Evolutionary conservation across 2,797 vertebrate species (phyloP).

Genomic region (Pseudopleuronectes americanus): DNA sequence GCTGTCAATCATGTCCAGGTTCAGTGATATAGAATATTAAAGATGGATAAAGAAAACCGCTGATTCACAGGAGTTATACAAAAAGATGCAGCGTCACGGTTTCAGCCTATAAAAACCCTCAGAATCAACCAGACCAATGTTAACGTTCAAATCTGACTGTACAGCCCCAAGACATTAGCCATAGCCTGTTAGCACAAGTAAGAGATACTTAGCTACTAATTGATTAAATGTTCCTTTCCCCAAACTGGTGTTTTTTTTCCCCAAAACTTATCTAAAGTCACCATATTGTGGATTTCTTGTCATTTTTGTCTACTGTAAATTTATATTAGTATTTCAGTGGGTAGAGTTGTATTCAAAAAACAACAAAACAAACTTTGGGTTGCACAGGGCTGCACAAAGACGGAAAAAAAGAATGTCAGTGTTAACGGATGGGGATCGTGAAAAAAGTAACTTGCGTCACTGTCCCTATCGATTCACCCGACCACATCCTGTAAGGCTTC

Average conservation of each 20-base stretch:
- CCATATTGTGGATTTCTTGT: no score
- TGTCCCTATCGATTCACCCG: neutral
- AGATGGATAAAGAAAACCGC: neutral
- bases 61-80: neutral
- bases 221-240: no score
- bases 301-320: no score
- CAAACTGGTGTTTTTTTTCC: no score
- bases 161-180: neutral
- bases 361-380: no score
- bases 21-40: neutral
- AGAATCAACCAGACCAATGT: no score
- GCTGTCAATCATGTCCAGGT: neutral
- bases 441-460: neutral
- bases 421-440: neutral
- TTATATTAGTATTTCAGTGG: no score
- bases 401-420: neutral
- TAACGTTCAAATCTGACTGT: no score
- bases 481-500: conserved; percentile 29
- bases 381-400: neutral
- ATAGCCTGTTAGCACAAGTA: neutral
- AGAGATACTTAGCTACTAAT: neutral
- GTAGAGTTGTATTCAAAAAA: no score
- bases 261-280: no score
- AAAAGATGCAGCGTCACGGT: no score
- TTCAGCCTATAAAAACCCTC: no score